Evolutionary conservation across 2,113 vertebrate genomes (phyloP), one percentile per base, ranked within the genome.

Genomic region (Cervus canadensis): DNA sequence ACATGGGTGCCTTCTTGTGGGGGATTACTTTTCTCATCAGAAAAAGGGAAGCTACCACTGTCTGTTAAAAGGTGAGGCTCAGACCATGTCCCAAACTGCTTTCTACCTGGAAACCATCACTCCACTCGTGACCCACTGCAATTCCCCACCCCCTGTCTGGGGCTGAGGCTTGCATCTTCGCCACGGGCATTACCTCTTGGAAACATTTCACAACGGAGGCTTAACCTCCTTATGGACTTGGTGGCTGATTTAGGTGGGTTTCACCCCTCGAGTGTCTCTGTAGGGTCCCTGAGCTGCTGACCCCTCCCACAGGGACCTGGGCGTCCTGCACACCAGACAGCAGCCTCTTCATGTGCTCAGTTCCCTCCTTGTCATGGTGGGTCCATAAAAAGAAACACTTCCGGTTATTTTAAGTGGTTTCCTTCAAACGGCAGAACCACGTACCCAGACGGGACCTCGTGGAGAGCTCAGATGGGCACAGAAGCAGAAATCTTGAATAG

Each of bases 381-480:
- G 0, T 3, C 45, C 28, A 28, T 33, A 9, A 43, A 50, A 81
- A 43, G n/a, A 43, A 36, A 26, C 9, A 8, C 56, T 79, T 57
- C 5, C 6, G 50, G 2, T 56, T 36, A 28, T 26, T 16, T 28
- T 14, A 21, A 71, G 28, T 60, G 36, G 4, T 25, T 85, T 2
- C 54, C 60, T 89, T 36, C 25, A 79, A 25, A 30, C 2, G 3
- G 14, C 11, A 9, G 7, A 15, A 5, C 2, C 36, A 59, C 1
- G 1, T 14, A 3, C 4, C 8, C 26, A 79, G 28, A 43, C 25
- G 60, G 48, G n/a, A 23, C 56, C 26, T 64, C 36, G 10, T 8
- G 1, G 1, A 45, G 62, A 23, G 9, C 28, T 30, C 54, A 7
- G 60, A 48, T 0, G 0, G 1, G 2, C 33, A 1, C 2, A 0